Evolutionary conservation across 2,797 vertebrate genomes (phyloP), one percentile per base, ranked within the genome.

Genomic region (Danionella dracula): DNA sequence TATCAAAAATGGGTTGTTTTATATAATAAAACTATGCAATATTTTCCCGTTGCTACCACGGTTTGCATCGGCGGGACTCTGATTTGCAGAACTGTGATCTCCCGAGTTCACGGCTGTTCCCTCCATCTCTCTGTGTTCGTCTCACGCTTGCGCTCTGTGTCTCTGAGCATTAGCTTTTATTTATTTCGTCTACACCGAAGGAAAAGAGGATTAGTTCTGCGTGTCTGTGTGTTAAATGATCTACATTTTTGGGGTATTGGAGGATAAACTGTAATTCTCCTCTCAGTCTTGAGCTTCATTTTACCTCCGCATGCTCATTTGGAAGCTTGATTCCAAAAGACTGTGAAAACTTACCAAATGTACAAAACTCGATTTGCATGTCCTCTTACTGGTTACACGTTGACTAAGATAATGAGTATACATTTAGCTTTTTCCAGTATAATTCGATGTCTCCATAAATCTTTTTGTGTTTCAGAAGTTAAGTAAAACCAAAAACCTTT

Each of bases 111-210:
- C 53, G 31, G 49, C 21, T 32, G 51, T 61, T 50, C 29, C 55
- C n/a, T n/a, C n/a, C n/a, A n/a, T n/a, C n/a, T 58, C 41, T 58
- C 55, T 32, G 27, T 60, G 32, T 65, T 27, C 3, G 7, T 35
- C 23, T 48, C 44, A 8, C 23, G 34, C 45, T 5, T 27, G 21
- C 31, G 35, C 27, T 67, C 55, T 66, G 56, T 67, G 35, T 35
- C 31, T 61, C 49, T 4, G 15, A 50, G 44, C 59, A 40, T 54
- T 60, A 55, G 55, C 60, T 63, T 53, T 23, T 68, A 63, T 48
- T 42, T 74, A 51, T 56, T 65, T 66, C 60, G 65, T 73, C 58
- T 49, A 66, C 63, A 65, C 46, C 69, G 65, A 69, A 65, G 60
- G 41, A 54, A 73, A 46, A 66, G 31, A 54, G 66, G 51, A 59